Conservation (phyloP, 1,140 invertebrate genomes). For the Drepana arcuata region DNA sequence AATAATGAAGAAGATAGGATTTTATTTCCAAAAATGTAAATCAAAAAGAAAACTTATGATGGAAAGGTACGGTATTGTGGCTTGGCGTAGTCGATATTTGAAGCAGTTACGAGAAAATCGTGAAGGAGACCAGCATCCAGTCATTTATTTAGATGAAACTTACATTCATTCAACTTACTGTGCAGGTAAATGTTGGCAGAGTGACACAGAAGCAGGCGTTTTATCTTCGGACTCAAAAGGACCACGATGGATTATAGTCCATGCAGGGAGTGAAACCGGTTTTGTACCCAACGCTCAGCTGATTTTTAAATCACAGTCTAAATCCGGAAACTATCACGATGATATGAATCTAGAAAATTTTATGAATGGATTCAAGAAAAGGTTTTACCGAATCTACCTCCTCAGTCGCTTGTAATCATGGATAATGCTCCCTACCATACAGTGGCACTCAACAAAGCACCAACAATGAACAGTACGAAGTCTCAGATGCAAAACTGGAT, state of each 20-base stretch:
- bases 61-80: slow-evolving; percentile 1
- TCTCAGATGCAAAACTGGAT: slow-evolving; percentile 2
- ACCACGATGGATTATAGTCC: slow-evolving; percentile 5
- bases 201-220: slow-evolving; percentile 3
- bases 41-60: slow-evolving; percentile 6
- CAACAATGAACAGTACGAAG: slow-evolving; percentile 1
- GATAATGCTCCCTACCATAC: slow-evolving; percentile 9
- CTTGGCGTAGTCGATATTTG: slow-evolving; percentile 2
- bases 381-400: slow-evolving; percentile 21
- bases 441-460: not conserved
- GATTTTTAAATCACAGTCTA: slow-evolving; percentile 17
- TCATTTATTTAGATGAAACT: slow-evolving; percentile 6
- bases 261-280: slow-evolving; percentile 14
- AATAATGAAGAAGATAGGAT: slow-evolving; percentile 4
- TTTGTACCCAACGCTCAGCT: slow-evolving; percentile 16
- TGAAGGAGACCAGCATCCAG: not conserved
- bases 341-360: slow-evolving; percentile 31
- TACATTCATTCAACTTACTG: slow-evolving; percentile 2
- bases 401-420: slow-evolving; percentile 18
- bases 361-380: slow-evolving; percentile 18
- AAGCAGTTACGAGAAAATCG: slow-evolving; percentile 3
- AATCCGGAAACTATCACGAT: slow-evolving; percentile 28
- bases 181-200: slow-evolving; percentile 6
- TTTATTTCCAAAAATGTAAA: slow-evolving; percentile 2
- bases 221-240: slow-evolving; percentile 1